Conservation (phyloP, 2,888 invertebrate genomes). For the Ctena decussata region DNA sequence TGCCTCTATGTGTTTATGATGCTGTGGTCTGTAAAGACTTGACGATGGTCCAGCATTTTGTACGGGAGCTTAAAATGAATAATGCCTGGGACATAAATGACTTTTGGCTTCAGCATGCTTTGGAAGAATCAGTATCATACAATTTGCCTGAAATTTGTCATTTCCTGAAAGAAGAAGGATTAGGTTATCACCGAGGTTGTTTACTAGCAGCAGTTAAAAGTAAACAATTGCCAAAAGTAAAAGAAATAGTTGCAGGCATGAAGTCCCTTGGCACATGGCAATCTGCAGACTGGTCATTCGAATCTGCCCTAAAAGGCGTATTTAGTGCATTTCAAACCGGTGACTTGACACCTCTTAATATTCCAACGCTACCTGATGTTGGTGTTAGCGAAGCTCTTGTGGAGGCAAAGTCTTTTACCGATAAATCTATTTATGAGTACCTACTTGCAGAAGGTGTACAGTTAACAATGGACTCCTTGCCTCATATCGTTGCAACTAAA, state of each 20-base stretch:
- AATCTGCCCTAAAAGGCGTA: not conserved
- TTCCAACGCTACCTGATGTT: not conserved
- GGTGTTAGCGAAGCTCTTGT: constrained; percentile 4
- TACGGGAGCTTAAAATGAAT: not conserved
- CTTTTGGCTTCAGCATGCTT: not conserved
- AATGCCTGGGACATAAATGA: not conserved
- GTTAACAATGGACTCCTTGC: not conserved
- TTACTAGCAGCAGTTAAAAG: not conserved
- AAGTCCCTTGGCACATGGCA: not conserved
- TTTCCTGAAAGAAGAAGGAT: not conserved
- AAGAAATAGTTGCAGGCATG: not conserved
- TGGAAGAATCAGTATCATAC: not conserved
- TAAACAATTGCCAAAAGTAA: not conserved
- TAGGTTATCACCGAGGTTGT: not conserved
- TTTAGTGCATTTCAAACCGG: not conserved
- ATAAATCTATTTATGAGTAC: constrained; percentile 4
- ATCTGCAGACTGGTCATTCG: not conserved
- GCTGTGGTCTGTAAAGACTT: not conserved
- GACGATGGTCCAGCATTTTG: not conserved
- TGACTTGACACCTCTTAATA: not conserved
- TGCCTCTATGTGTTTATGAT: not conserved
- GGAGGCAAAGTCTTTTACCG: not conserved
- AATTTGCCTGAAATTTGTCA: not conserved
- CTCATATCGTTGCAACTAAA: not conserved
- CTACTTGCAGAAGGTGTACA: not conserved